Percentiles rank a stretch among this genome's conserved stretches.
These are phyloP conservation scores for Thalassoma bifasciatum DNA, from an alignment of 2,113 vertebrate genomes.

Conservation along the genomic window DNA sequence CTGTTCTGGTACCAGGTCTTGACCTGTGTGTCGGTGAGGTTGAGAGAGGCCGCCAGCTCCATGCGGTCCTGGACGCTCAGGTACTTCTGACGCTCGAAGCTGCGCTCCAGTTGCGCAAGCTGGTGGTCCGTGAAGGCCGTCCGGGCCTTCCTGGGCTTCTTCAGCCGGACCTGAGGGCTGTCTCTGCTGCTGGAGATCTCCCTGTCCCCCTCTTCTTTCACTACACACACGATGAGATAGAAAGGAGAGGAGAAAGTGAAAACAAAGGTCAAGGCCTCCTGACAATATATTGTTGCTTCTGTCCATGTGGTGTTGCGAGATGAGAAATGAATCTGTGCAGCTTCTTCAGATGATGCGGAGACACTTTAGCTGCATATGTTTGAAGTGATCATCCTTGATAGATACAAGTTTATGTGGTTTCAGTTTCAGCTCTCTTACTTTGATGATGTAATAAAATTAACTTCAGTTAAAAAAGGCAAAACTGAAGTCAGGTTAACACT, in stretches of 20 bases:
- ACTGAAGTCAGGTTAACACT: background rate
- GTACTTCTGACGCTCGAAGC: slow-evolving; percentile 98
- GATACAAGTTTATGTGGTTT: background rate
- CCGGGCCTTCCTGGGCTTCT: slow-evolving; percentile 97
- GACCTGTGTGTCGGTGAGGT: slow-evolving; percentile 99
- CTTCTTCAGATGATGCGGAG: background rate
- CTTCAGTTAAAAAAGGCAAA: background rate
- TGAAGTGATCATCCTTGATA: background rate
- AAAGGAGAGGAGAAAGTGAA: background rate
- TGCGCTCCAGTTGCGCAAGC: slow-evolving; percentile 97
- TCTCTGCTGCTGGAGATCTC: slow-evolving; percentile 98
- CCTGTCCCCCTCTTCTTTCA: slow-evolving; percentile 97
- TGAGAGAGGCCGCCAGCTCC: slow-evolving; percentile 98
- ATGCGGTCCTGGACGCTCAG: slow-evolving; percentile 98
- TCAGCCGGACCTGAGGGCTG: slow-evolving; percentile 94
- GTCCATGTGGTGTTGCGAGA: too few species aligned
- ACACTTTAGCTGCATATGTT: background rate
- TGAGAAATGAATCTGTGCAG: slow-evolving; percentile 17
- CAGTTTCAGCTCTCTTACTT: background rate
- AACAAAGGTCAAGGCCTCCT: slow-evolving; percentile 1
- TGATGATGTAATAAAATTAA: background rate
- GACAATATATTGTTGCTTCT: too few species aligned
- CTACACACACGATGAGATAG: slow-evolving; percentile 73
- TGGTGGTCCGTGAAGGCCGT: slow-evolving; percentile 99
- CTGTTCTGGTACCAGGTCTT: slow-evolving; percentile 99